phyloP scores from a whole-genome alignment of 2,113 vertebrate genomes.

The Kobus ellipsiprymnus region DNA sequence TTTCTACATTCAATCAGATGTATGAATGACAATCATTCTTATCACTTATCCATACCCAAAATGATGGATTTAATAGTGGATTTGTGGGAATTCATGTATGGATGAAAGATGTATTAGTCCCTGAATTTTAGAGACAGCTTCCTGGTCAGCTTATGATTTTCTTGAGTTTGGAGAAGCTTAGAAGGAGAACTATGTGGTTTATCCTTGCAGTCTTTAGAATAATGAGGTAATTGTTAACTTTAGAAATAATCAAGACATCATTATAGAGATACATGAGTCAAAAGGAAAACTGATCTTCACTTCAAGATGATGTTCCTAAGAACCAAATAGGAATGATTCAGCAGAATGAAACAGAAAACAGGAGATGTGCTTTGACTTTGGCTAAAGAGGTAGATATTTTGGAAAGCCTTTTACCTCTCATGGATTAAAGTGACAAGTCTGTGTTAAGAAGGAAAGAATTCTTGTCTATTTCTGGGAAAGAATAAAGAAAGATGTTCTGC shows the following conservation, averaged over 20 bases:
- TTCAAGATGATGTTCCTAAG: background rate
- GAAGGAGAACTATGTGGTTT: background rate
- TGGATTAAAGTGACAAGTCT: background rate
- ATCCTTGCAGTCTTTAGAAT: background rate
- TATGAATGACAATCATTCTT: background rate
- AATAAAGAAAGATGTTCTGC: background rate
- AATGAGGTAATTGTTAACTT: background rate
- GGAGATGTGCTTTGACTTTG: background rate
- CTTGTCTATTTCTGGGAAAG: background rate
- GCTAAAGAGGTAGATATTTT: background rate
- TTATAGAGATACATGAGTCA: background rate
- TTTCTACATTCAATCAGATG: background rate
- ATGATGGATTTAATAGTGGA: background rate
- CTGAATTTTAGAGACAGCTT: background rate
- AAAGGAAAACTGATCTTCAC: background rate
- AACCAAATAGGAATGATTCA: background rate
- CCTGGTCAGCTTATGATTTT: background rate
- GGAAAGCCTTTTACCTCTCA: background rate
- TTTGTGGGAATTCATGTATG: background rate
- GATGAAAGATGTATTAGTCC: background rate
- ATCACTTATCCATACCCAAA: background rate
- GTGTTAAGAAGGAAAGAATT: background rate
- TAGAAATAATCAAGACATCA: background rate
- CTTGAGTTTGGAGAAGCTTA: background rate
- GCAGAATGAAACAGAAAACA: background rate